phyloP scores from a whole-genome alignment of 64 coral and sea anemone species.

The Acropora tenuis region DNA sequence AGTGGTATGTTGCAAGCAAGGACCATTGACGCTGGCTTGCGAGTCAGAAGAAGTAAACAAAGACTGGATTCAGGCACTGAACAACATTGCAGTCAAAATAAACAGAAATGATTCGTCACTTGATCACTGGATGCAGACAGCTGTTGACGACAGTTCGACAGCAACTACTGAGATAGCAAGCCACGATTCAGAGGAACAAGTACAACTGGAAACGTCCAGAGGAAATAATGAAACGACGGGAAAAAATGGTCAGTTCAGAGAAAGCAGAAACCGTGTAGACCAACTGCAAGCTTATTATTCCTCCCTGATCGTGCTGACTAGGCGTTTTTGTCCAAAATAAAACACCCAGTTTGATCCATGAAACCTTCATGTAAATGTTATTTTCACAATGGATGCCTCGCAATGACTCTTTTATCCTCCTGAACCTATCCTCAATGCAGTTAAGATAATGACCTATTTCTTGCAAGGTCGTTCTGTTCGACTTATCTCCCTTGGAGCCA shows the following conservation, averaged over 20 bases:
- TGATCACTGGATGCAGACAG: neutral
- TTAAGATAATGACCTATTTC: no score
- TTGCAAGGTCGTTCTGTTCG: no score
- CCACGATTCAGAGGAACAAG: neutral
- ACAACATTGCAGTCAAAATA: slow-evolving; percentile 34
- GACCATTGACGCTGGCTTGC: slow-evolving; percentile 40
- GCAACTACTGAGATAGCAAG: slow-evolving; percentile 17
- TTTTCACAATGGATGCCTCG: no score
- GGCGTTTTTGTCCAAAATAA: no score
- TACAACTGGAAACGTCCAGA: neutral
- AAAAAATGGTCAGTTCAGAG: neutral
- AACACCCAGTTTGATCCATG: no score
- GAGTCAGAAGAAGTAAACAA: slow-evolving; percentile 48
- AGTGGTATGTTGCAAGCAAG: slow-evolving; percentile 41
- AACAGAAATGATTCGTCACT: neutral
- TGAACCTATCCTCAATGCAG: no score
- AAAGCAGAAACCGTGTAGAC: no score
- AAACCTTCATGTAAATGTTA: no score
- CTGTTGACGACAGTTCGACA: neutral
- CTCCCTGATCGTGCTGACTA: no score
- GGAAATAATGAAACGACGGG: neutral
- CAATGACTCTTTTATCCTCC: no score
- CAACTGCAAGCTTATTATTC: no score
- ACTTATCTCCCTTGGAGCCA: no score
- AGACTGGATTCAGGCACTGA: slow-evolving; percentile 55